Evolutionary conservation across 2,797 vertebrate species (phyloP), one percentile per base, ranked within the genome.

Genomic region (Urosaurus nigricauda): DNA sequence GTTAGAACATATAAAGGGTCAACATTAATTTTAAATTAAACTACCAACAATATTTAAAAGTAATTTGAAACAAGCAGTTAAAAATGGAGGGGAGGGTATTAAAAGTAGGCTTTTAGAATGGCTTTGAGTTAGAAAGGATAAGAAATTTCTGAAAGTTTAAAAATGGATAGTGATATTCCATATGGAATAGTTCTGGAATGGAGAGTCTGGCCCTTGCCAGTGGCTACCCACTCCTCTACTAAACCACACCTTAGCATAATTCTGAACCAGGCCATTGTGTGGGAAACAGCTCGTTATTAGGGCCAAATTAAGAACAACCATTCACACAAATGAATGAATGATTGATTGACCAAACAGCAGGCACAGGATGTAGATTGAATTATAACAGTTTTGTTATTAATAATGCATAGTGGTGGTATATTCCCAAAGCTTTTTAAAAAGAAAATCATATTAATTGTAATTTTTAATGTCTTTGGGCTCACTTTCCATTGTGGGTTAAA

Each of bases 401-500:
- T 51, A 58, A 65, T 73, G 0, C 3, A 13, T 79, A 51, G 7
- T n/a, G 4, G 2, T 68, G 51, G 19, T n/a, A 40, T 91, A 29
- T 90, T 79, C 73, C 83, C 90, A 78, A 47, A 29, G 32, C 17
- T 53, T 77, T 56, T 77, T n/a, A 14, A 68, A 71, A 43, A 19
- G 0, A 73, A 53, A 77, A 89, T 13, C 16, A 26, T 7, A 9
- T 70, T 40, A 88, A 91, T 87, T 78, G 63, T 26, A 35, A 13
- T 58, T 24, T 71, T 71, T 89, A 79, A 73, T 86, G 88, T 63
- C 21, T 85, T 68, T 74, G 14, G 1, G 11, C 19, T 40, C 37
- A 29, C 40, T 90, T 79, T 80, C 82, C 91, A 78, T 53, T 78
- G 90, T 21, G 51, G 35, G 85, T 32, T 43, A 60, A 19, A 13